Percentiles rank a stretch among this genome's conserved stretches.
These are phyloP conservation scores for Eutrigla gurnardus DNA, from an alignment of 2,797 vertebrate species.

Conservation along the genomic window DNA sequence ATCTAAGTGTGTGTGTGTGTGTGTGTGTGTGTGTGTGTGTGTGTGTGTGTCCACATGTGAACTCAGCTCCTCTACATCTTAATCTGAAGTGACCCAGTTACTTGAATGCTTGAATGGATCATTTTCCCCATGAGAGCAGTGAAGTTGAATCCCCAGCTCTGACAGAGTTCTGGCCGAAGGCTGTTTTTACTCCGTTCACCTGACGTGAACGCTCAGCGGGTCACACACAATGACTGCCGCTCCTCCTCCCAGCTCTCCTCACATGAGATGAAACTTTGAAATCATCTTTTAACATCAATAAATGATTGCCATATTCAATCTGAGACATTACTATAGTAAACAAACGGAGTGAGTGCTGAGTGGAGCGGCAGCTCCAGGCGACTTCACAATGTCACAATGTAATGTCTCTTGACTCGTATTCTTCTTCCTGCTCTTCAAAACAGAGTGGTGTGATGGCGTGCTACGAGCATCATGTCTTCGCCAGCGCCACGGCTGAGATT, in stretches of 20 bases:
- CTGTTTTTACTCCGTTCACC: slow-evolving; percentile 47
- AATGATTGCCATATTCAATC: slow-evolving; percentile 31
- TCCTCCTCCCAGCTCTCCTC: slow-evolving; percentile 16
- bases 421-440: not conserved
- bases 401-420: slow-evolving; percentile 11
- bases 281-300: slow-evolving; percentile 41
- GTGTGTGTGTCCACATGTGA: not conserved
- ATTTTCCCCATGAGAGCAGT: slow-evolving; percentile 40
- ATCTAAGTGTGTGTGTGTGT: not conserved
- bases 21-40: not conserved
- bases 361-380: slow-evolving; percentile 3
- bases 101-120: slow-evolving; percentile 52
- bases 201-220: slow-evolving; percentile 27
- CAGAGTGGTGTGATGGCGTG: too few species aligned
- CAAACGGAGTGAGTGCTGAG: slow-evolving; percentile 12
- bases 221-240: slow-evolving; percentile 26
- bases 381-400: slow-evolving; percentile 16
- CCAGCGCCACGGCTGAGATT: not conserved
- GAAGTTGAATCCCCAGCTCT: slow-evolving; percentile 35
- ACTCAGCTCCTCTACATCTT: slow-evolving; percentile 13
- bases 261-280: slow-evolving; percentile 38
- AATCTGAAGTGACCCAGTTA: slow-evolving; percentile 35
- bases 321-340: slow-evolving; percentile 30
- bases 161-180: slow-evolving; percentile 45
- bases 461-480: not conserved